Evolutionary conservation across 2,888 invertebrate genomes (phyloP).

Genomic region (Vanessa cardui): DNA sequence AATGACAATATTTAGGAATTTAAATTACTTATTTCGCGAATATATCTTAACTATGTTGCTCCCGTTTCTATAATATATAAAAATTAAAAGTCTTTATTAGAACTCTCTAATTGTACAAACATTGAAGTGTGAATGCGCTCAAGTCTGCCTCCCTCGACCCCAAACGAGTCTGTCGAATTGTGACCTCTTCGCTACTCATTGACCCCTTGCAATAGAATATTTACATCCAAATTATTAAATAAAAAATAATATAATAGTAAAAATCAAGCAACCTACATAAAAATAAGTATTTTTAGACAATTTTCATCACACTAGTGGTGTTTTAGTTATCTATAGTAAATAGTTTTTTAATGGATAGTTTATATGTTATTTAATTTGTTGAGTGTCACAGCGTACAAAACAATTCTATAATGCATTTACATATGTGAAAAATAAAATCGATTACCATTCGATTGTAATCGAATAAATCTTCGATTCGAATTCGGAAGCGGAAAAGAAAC

Average conservation of each 20-base stretch:
- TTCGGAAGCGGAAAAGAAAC: slow-evolving; percentile 18
- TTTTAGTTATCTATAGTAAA: too few relatives aligned
- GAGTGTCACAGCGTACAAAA: background rate
- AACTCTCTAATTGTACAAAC: slow-evolving; percentile 2
- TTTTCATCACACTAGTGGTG: too few relatives aligned
- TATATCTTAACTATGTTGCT: too few relatives aligned
- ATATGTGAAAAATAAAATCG: background rate
- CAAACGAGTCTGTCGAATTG: slow-evolving; percentile 5
- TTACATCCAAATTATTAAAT: background rate
- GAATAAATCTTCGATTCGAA: slow-evolving; percentile 13
- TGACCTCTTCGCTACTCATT: slow-evolving; percentile 10
- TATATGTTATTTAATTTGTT: background rate
- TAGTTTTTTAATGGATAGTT: background rate
- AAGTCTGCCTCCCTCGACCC: slow-evolving; percentile 24
- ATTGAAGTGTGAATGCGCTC: slow-evolving; percentile 20
- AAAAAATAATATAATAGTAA: too few relatives aligned
- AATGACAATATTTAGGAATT: too few relatives aligned
- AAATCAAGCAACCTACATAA: too few relatives aligned
- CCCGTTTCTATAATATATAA: too few relatives aligned
- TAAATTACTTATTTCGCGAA: too few relatives aligned
- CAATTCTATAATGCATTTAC: background rate
- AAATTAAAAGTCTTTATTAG: too few relatives aligned
- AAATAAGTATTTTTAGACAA: too few relatives aligned
- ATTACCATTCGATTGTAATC: background rate
- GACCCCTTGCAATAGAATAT: slow-evolving; percentile 4